phyloP scores from a whole-genome alignment of 2,797 vertebrate species.

The Gymnopithys bicolor region DNA sequence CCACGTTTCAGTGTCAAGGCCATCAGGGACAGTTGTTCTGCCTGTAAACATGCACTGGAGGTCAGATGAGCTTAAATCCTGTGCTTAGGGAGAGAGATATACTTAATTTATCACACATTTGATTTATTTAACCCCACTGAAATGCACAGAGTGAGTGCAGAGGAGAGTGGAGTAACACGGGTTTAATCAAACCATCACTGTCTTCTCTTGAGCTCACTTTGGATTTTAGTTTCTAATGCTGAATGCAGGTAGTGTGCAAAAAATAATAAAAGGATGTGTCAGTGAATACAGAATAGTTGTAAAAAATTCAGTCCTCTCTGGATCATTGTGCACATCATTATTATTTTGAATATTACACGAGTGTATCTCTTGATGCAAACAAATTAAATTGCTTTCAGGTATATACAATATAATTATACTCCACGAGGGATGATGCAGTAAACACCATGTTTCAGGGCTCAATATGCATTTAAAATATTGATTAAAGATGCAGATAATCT shows the following conservation, averaged over 20 bases:
- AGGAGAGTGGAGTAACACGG: neutral
- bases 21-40: neutral
- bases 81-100: neutral
- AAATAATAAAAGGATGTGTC: neutral
- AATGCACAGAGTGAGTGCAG: neutral
- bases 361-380: neutral
- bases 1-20: neutral
- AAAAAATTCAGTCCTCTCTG: neutral
- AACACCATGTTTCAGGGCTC: neutral
- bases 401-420: conserved; percentile 5
- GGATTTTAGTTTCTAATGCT: neutral
- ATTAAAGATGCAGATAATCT: conserved; percentile 29
- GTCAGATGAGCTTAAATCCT: neutral
- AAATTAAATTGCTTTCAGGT: conserved; percentile 19
- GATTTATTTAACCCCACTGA: neutral
- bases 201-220: neutral
- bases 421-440: neutral
- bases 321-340: neutral
- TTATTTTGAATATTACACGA: conserved; percentile 9
- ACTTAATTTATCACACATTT: neutral
- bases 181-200: neutral
- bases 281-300: neutral
- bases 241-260: neutral
- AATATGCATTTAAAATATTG: neutral
- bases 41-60: neutral